Percentiles rank a stretch among this genome's conserved stretches.
These are phyloP conservation scores for Halocynthia aurantium DNA, from an alignment of 23 tunicate species.

Conservation along the genomic window DNA sequence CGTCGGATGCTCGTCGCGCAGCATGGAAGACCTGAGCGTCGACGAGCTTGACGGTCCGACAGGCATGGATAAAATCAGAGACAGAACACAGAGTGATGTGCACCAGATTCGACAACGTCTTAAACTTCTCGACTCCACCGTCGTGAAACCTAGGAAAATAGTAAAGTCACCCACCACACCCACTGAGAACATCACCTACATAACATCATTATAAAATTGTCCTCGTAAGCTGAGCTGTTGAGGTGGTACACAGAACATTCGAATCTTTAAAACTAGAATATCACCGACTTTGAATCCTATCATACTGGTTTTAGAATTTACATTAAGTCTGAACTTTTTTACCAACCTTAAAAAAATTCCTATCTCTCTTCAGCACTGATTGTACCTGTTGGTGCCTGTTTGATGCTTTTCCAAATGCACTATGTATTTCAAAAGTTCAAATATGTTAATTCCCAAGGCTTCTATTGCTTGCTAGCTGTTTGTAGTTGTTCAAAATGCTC, in stretches of 20 bases:
- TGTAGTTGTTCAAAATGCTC: too few relatives aligned
- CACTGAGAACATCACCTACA: conserved; percentile 49
- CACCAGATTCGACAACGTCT: conserved; percentile 1
- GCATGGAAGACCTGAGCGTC: conserved; percentile 19
- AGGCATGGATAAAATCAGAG: neutral
- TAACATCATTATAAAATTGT: conserved; percentile 44
- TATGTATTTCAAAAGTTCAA: too few relatives aligned
- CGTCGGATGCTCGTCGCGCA: conserved; percentile 9
- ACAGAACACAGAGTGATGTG: conserved; percentile 9
- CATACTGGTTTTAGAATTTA: too few relatives aligned
- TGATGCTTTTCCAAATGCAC: too few relatives aligned
- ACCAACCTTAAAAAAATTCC: too few relatives aligned
- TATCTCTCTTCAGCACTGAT: too few relatives aligned
- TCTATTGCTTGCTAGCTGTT: too few relatives aligned
- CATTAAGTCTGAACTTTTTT: too few relatives aligned
- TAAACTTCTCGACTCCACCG: neutral
- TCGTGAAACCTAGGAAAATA: neutral
- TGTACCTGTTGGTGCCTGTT: too few relatives aligned
- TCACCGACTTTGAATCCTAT: too few relatives aligned
- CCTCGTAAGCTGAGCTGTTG: neutral
- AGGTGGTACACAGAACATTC: neutral
- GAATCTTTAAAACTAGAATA: neutral
- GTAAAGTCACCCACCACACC: conserved; percentile 24
- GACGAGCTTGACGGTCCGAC: neutral
- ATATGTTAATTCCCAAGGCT: too few relatives aligned